Percentiles rank a stretch among this genome's conserved stretches.
phyloP scores from a whole-genome alignment of 2,888 invertebrate species.

The Tineola bisselliella region DNA sequence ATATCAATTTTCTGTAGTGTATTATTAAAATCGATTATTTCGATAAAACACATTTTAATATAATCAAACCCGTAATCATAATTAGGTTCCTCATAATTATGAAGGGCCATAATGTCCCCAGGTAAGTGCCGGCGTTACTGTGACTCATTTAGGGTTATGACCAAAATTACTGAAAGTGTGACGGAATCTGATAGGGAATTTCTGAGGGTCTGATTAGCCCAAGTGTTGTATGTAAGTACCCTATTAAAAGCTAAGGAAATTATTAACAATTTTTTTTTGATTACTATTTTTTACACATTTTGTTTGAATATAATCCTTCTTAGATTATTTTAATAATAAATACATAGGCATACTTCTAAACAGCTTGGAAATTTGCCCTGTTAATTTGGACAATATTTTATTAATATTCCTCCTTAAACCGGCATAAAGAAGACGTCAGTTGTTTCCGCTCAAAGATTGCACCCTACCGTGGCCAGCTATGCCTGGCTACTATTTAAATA shows the following conservation, averaged over 20 bases:
- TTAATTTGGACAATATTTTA: too few species aligned
- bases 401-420: too few species aligned
- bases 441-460: too few species aligned
- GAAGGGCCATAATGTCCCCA: slow-evolving; percentile 33
- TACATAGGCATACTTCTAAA: too few species aligned
- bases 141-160: slow-evolving; percentile 47
- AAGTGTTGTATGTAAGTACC: background rate
- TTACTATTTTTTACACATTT: too few species aligned
- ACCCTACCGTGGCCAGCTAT: too few species aligned
- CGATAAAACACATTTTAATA: background rate
- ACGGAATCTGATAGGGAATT: slow-evolving; percentile 57
- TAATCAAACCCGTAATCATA: background rate
- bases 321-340: too few species aligned
- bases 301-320: too few species aligned
- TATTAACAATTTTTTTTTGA: too few species aligned
- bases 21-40: slow-evolving; percentile 7
- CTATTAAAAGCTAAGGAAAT: background rate
- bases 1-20: background rate
- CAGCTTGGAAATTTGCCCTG: too few species aligned
- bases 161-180: slow-evolving; percentile 50
- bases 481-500: too few species aligned
- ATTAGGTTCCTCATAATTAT: slow-evolving; percentile 29
- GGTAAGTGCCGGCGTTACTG: slow-evolving; percentile 45
- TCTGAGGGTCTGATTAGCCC: slow-evolving; percentile 24
- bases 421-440: too few species aligned